These are phyloP conservation scores for Verasper variegatus DNA, from an alignment of 2,113 vertebrate genomes.

Conservation along the genomic window DNA sequence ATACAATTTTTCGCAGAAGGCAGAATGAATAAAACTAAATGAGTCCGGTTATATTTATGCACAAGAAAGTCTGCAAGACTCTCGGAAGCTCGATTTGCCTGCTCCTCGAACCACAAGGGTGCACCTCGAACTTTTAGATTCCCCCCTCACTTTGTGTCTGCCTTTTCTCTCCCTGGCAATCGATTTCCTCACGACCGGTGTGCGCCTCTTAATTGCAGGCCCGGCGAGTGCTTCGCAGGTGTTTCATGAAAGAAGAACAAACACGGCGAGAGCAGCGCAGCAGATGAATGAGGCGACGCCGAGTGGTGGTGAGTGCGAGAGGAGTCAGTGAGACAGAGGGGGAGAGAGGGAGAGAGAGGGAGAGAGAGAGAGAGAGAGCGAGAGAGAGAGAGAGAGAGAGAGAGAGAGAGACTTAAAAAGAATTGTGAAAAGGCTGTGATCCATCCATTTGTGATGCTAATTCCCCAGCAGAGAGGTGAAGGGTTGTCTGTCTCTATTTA, in stretches of 20 bases:
- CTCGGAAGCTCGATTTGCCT: constrained; percentile 21
- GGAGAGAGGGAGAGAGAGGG: constrained; percentile 19
- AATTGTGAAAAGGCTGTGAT: constrained; percentile 64
- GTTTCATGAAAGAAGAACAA: constrained; percentile 64
- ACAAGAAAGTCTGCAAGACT: background rate
- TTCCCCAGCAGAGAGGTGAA: constrained; percentile 44
- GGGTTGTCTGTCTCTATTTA: constrained; percentile 6
- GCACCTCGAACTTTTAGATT: constrained; percentile 39
- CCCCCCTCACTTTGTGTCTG: constrained; percentile 6
- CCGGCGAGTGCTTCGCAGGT: constrained; percentile 59
- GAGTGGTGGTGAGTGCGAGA: constrained; percentile 12
- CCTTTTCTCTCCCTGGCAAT: constrained; percentile 22
- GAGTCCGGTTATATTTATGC: background rate
- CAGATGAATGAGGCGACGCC: constrained; percentile 39
- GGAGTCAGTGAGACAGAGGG: constrained; percentile 6
- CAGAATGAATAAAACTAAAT: background rate
- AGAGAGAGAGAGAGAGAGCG: constrained; percentile 10
- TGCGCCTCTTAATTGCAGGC: constrained; percentile 50
- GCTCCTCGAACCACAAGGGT: constrained; percentile 36
- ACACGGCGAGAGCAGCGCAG: constrained; percentile 37
- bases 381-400: constrained; percentile 14
- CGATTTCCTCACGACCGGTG: constrained; percentile 34
- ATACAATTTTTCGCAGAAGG: background rate
- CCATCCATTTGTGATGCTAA: constrained; percentile 62
- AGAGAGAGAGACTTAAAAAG: constrained; percentile 45